Evolutionary conservation across 2,888 invertebrate genomes (phyloP).

Genomic region (Sinhomidia bicolor): DNA sequence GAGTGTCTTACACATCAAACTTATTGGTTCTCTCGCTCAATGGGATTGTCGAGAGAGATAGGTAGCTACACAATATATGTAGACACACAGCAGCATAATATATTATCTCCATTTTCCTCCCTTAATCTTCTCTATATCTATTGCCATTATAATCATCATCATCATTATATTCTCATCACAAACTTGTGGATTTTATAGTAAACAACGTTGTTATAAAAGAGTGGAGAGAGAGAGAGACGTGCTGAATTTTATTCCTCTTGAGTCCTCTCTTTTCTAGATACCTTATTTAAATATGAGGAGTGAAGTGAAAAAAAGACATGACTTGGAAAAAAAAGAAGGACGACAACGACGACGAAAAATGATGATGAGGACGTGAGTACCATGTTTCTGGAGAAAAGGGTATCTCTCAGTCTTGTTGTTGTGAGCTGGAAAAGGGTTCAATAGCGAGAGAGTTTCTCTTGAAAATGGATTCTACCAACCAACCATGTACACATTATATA

Average conservation of each 20-base stretch:
- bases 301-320: neutral
- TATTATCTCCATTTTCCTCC: neutral
- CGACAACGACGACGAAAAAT: constrained; percentile 7
- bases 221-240: neutral
- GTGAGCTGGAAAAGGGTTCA: neutral
- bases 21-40: constrained; percentile 23
- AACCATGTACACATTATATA: too few species aligned
- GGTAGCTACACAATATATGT: too few species aligned
- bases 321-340: neutral
- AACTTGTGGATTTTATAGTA: neutral
- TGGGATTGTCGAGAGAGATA: neutral
- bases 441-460: too few species aligned
- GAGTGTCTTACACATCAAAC: constrained; percentile 9
- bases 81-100: too few species aligned
- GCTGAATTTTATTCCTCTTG: neutral
- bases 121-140: too few species aligned
- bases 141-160: neutral
- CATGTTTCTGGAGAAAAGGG: neutral
- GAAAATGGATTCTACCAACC: too few species aligned
- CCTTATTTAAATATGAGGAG: neutral
- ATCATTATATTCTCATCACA: neutral
- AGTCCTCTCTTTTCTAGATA: neutral
- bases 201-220: neutral
- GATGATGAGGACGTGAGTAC: neutral
- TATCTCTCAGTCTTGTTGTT: neutral